A percentile compares a stretch with the other conserved stretches of the same genome.
Evolutionary conservation across 2,113 vertebrate genomes (phyloP).

Genomic region (Ailurus styani): DNA sequence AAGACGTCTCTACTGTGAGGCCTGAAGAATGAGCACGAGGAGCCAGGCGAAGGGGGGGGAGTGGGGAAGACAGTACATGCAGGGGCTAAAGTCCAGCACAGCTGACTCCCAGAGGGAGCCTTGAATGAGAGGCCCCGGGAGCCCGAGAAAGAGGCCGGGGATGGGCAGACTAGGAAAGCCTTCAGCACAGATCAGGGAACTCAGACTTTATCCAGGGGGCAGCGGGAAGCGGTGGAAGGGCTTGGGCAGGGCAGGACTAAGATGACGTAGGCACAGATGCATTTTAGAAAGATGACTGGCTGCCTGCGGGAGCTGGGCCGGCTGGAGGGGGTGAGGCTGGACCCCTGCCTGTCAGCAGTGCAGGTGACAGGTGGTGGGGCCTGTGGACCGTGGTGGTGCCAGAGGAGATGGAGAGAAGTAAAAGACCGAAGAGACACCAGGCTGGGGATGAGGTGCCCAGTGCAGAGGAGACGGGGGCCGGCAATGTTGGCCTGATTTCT

Average conservation of each 20-base stretch:
- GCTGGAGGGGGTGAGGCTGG: not conserved
- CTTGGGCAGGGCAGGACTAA: not conserved
- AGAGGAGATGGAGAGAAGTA: not conserved
- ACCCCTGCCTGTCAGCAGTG: not conserved
- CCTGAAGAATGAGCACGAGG: not conserved
- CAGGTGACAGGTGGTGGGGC: not conserved
- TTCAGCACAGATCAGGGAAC: no score
- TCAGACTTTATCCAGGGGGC: not conserved
- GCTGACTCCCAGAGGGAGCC: not conserved
- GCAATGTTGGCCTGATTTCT: not conserved
- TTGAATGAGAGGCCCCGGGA: not conserved
- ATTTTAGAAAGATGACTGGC: not conserved
- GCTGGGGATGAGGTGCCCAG: not conserved
- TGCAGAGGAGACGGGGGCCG: not conserved
- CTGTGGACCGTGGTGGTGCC: not conserved
- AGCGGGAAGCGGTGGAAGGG: not conserved
- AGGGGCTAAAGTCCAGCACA: not conserved
- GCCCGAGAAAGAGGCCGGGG: not conserved
- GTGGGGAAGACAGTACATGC: not conserved
- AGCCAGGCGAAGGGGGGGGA: not conserved
- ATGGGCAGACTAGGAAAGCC: not conserved
- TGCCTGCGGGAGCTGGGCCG: not conserved
- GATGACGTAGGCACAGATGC: fast-evolving
- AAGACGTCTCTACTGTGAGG: not conserved
- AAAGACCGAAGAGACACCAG: not conserved